A percentile compares a stretch with the other conserved stretches of the same genome.
Evolutionary conservation across 2,113 vertebrate species (phyloP).

Genomic region (Spea bombifrons): DNA sequence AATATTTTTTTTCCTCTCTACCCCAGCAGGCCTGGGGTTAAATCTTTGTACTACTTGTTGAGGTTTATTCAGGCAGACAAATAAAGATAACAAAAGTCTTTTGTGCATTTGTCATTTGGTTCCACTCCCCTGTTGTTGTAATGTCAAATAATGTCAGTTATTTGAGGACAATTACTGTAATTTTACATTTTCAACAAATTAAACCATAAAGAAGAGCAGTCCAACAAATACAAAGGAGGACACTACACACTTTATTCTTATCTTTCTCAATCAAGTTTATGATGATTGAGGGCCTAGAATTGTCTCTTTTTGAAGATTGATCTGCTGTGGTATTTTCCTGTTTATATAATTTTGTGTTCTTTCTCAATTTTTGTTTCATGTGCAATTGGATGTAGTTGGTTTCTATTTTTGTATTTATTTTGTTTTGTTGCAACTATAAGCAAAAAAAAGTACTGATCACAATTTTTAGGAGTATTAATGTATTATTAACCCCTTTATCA

Average conservation of each 20-base stretch:
- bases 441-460: too few species aligned
- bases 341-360: conserved; percentile 12
- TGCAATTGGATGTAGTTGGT: neutral
- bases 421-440: too few species aligned
- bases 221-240: conserved; percentile 63
- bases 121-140: conserved; percentile 72
- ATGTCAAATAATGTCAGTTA: conserved; percentile 83
- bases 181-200: conserved; percentile 85
- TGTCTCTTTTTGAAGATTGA: conserved; percentile 42
- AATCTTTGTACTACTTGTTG: conserved; percentile 80
- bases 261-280: conserved; percentile 65
- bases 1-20: neutral
- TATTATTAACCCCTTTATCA: too few species aligned
- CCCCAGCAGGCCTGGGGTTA: conserved; percentile 59
- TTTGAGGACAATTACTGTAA: conserved; percentile 83
- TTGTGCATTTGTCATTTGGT: conserved; percentile 80
- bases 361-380: neutral
- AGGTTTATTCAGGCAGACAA: conserved; percentile 84
- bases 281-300: conserved; percentile 58
- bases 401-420: too few species aligned
- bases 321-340: conserved; percentile 17
- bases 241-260: conserved; percentile 60
- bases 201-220: conserved; percentile 73
- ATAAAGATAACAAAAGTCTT: conserved; percentile 84
- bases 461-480: too few species aligned